These are phyloP conservation scores for Ceryle rudis DNA, from an alignment of 2,797 vertebrate species.

Conservation along the genomic window DNA sequence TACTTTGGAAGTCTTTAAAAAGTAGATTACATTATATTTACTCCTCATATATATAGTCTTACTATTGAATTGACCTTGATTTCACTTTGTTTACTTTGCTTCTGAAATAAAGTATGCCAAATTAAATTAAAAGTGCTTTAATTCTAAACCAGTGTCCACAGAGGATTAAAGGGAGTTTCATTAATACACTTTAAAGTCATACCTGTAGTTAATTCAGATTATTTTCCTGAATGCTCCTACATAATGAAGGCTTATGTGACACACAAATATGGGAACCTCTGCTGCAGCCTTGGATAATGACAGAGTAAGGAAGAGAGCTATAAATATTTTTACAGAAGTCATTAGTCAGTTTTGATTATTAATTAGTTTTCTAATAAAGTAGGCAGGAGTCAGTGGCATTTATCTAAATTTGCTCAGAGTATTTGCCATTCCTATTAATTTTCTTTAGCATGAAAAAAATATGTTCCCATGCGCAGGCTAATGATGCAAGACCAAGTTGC, in stretches of 20 bases:
- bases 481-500: background rate
- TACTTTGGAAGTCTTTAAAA: background rate
- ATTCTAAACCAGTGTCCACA: background rate
- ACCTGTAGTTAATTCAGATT: background rate
- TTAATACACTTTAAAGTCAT: background rate
- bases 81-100: conserved; percentile 5
- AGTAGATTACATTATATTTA: background rate
- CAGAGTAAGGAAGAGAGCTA: background rate
- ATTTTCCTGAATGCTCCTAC: background rate
- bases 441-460: background rate
- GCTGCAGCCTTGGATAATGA: conserved; percentile 11
- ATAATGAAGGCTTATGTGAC: background rate
- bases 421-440: conserved; percentile 10
- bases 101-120: background rate
- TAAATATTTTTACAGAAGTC: conserved; percentile 21
- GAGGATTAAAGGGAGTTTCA: background rate
- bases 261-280: background rate
- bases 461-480: background rate
- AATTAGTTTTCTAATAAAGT: conserved; percentile 14
- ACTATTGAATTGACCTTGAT: background rate
- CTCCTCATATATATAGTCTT: background rate
- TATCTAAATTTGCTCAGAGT: conserved; percentile 12
- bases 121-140: background rate
- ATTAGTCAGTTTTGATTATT: background rate
- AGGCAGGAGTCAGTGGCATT: background rate